A percentile compares a stretch with the other conserved stretches of the same genome.
Conservation (phyloP, 2,113 vertebrate species). For the Dipodomys merriami region DNA sequence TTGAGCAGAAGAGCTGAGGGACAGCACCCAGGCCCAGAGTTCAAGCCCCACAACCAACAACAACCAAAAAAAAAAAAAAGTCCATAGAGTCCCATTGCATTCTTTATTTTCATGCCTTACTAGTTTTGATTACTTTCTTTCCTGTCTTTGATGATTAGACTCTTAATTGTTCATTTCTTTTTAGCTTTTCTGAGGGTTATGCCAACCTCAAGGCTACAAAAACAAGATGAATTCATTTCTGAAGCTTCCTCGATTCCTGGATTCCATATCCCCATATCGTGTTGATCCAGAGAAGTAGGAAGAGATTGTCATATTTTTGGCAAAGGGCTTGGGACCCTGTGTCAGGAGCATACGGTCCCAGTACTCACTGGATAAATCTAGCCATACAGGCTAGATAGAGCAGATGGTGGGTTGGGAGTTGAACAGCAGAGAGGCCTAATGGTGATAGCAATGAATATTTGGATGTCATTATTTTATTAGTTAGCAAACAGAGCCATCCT, state of each 20-base stretch:
- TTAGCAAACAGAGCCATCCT: conserved; percentile 79
- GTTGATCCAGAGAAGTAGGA: conserved; percentile 28
- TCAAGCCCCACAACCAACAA: no score
- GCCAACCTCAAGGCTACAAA: conserved; percentile 38
- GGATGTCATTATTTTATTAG: conserved; percentile 80
- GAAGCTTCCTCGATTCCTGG: conserved; percentile 35
- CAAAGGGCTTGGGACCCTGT: conserved; percentile 63
- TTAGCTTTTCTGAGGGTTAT: conserved; percentile 40
- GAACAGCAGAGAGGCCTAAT: conserved; percentile 73
- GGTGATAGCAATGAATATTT: conserved; percentile 74
- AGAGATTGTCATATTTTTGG: conserved; percentile 56
- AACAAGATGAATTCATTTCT: conserved; percentile 24
- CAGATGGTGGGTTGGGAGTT: conserved; percentile 79
- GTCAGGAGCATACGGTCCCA: conserved; percentile 68
- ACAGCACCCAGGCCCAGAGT: no score
- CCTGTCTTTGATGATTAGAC: background rate
- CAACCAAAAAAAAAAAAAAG: background rate
- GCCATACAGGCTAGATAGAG: conserved; percentile 22
- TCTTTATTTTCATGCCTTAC: conserved; percentile 27
- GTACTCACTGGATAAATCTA: conserved; percentile 60
- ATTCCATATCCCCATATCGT: conserved; percentile 33
- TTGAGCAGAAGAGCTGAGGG: no score
- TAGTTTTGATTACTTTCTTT: background rate
- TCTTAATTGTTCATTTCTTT: conserved; percentile 42
- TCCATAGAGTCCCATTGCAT: background rate